Base-by-base conservation (phyloP, 2,888 invertebrate genomes). In the Andrena minutula region DNA sequence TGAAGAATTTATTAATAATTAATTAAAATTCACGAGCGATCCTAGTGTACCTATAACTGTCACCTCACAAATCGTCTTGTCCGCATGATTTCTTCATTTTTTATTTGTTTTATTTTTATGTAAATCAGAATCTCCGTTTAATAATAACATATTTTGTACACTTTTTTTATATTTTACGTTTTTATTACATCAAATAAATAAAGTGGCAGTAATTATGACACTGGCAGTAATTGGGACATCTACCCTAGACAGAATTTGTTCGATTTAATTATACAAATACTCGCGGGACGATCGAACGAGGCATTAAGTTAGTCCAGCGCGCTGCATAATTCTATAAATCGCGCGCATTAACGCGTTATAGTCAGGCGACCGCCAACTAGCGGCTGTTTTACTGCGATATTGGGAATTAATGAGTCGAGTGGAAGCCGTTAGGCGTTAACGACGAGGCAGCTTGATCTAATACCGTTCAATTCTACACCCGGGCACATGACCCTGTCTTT, bases 371-470 rank as follows among this genome's bases (percentile, higher is more conserved):
- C 10, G 20, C 56, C 64, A 23, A 20, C 20, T 20, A 20, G 63
- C 30, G n/a, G 35, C 56, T 26, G 32, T 35, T 69, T 69, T 69
- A 56, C 23, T 35, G 53, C 26, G 69, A 41, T 72, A 72, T 63
- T 51, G 32, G 23, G 32, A 72, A 72, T 72, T 63, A 30, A 51
- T 7, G 49, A 16, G 56, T 41, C 26, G 71, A 32, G 5, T 16
- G 5, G 61, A 61, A 71, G 10, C 71, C 71, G 71, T 65, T 63
- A 74, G 41, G 12, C 30, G 51, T 66, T 58, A 47, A 28, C 60
- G 68, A 53, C 20, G 30, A 47, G 49, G 16, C 47, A 30, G 26
- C 30, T n/a, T 28, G 28, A 56, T 20, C 56, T 12, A 56, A 26
- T 26, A 10, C 56, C 20, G 56, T 56, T 51, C 51, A 51, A 26